Conservation (phyloP, 2,797 vertebrate genomes). For the Calcarius lapponicus region DNA sequence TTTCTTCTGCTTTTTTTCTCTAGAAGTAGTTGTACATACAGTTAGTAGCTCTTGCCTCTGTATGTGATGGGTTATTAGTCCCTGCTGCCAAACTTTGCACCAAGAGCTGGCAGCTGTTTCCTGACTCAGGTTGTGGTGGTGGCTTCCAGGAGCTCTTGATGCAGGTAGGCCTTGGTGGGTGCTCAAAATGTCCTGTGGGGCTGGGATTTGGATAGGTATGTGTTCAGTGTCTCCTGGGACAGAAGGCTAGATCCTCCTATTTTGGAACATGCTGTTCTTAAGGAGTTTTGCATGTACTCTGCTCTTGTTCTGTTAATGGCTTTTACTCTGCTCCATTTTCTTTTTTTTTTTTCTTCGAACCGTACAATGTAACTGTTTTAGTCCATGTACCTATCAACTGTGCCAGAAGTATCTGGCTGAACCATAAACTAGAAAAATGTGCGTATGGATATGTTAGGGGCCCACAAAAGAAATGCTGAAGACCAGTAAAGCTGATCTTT, state of each 20-base stretch:
- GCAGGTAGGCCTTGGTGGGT: background rate
- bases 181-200: background rate
- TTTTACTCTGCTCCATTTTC: background rate
- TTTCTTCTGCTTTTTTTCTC: background rate
- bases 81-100: background rate
- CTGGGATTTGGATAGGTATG: rapidly evolving
- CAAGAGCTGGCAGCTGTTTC: background rate
- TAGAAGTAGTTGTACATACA: background rate
- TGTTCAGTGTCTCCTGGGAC: background rate
- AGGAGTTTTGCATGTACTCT: background rate
- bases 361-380: background rate
- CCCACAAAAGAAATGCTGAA: background rate
- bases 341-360: background rate
- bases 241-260: rapidly evolving
- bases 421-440: background rate
- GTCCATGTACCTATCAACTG: background rate
- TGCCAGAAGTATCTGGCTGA: background rate
- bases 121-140: rapidly evolving
- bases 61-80: background rate
- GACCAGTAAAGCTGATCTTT: background rate
- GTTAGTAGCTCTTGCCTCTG: background rate
- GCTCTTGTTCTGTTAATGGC: background rate
- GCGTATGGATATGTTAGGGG: background rate
- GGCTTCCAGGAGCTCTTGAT: background rate
- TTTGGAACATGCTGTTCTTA: background rate